Conservation (phyloP, 35 echinoderm and acorn worm species). For the Ophioderma brevispina region DNA sequence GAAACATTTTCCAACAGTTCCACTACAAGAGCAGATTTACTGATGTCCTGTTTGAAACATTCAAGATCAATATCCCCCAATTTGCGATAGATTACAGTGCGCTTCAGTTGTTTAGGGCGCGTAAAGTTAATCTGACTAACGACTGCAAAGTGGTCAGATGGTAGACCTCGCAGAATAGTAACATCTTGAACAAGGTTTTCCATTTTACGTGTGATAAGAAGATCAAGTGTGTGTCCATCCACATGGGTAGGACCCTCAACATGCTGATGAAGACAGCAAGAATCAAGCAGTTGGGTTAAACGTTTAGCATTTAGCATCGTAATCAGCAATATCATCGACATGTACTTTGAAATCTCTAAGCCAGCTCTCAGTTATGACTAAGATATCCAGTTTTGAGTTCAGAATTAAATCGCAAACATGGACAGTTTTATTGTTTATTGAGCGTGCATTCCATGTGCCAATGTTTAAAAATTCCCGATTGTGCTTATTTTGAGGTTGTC, state of each 20-base stretch:
- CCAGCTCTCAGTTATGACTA: constrained; percentile 2
- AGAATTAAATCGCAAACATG: background rate
- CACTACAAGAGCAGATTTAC: background rate
- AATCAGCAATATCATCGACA: constrained; percentile 26
- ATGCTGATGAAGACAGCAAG: constrained; percentile 21
- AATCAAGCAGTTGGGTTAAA: constrained; percentile 38
- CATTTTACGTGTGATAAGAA: constrained; percentile 42
- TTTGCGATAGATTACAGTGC: background rate
- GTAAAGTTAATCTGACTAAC: too few species aligned
- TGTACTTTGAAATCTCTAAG: constrained; percentile 64
- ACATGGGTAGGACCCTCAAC: constrained; percentile 50
- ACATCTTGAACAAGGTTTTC: background rate
- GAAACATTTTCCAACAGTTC: background rate
- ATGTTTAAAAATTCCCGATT: background rate
- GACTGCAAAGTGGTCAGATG: background rate
- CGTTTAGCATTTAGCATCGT: constrained; percentile 27
- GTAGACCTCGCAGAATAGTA: background rate
- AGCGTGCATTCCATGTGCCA: background rate
- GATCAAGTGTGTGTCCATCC: constrained; percentile 55
- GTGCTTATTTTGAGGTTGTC: too few species aligned
- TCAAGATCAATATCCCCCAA: background rate
- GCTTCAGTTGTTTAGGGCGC: background rate
- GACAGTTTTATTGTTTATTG: background rate
- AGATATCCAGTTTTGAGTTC: background rate
- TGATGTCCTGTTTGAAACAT: background rate